Conservation (phyloP, 37 sponge, comb jelly and placozoan genomes). For the Corticium candelabrum region DNA sequence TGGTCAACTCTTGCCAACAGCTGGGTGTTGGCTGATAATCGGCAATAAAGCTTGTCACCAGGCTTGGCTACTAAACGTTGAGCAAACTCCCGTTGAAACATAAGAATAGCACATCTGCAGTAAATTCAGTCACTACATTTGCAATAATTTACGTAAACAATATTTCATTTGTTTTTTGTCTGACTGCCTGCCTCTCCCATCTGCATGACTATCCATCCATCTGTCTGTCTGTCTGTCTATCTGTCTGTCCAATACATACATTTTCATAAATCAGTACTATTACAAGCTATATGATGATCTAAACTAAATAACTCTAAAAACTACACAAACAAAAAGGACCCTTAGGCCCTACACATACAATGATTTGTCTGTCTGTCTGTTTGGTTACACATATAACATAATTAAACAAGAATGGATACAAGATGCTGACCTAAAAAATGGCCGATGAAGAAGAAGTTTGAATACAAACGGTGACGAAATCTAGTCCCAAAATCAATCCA, state of each 20-base stretch:
- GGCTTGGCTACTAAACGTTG: constrained; percentile 89
- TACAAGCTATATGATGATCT: too few species aligned
- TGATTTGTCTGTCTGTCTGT: background rate
- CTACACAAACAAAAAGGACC: too few species aligned
- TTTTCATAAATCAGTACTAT: too few species aligned
- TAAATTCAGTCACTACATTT: too few species aligned
- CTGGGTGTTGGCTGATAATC: constrained; percentile 90
- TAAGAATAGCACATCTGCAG: constrained; percentile 80
- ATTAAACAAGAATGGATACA: too few species aligned
- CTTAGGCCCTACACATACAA: too few species aligned
- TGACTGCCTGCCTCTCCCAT: background rate
- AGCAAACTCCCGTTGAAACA: constrained; percentile 99
- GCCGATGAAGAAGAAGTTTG: constrained; percentile 89
- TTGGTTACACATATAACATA: too few species aligned
- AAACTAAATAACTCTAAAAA: too few species aligned
- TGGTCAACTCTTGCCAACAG: constrained; percentile 90
- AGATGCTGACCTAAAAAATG: constrained; percentile 83
- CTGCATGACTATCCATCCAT: too few species aligned
- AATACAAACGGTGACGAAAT: constrained; percentile 96
- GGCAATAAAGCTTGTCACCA: constrained; percentile 91
- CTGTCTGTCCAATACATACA: too few species aligned
- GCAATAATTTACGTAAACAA: background rate
- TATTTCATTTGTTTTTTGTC: background rate
- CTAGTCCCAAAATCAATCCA: constrained; percentile 8
- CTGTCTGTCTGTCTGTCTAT: too few species aligned